These are phyloP conservation scores for Leptopterna dolabrata DNA, from an alignment of 2,888 invertebrate genomes.

Conservation along the genomic window DNA sequence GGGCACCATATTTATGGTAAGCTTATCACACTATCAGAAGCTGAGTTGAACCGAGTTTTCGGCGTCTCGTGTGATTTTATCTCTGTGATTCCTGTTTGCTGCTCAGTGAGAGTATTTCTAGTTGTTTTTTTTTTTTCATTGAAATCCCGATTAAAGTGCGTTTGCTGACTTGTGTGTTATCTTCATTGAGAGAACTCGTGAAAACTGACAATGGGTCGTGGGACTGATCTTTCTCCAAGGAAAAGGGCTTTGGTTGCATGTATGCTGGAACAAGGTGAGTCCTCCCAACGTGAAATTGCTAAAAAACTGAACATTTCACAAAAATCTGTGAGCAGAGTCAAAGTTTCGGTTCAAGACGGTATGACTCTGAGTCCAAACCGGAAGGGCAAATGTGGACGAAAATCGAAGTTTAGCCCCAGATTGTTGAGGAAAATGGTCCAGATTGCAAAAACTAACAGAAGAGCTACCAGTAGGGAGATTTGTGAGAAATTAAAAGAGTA, in stretches of 20 bases:
- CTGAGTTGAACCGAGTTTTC: too few species aligned
- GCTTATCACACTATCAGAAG: too few species aligned
- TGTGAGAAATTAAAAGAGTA: not conserved
- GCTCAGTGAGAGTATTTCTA: too few species aligned
- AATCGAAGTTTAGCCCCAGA: constrained; percentile 41
- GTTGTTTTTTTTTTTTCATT: too few species aligned
- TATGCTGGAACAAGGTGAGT: constrained; percentile 45
- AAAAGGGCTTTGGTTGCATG: not conserved
- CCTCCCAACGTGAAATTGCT: constrained; percentile 42
- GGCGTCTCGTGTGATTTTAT: too few species aligned
- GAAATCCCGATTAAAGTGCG: too few species aligned
- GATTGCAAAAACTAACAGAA: constrained; percentile 26
- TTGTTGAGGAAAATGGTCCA: constrained; percentile 48
- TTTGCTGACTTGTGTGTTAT: too few species aligned
- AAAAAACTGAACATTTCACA: constrained; percentile 47
- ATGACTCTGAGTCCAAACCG: constrained; percentile 12
- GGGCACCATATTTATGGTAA: too few species aligned
- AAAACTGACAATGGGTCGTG: not conserved
- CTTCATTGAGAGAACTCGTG: not conserved
- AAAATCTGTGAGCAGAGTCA: constrained; percentile 50
- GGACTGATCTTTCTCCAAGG: not conserved
- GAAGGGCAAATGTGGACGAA: constrained; percentile 52
- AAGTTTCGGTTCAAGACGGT: not conserved
- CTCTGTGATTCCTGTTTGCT: too few species aligned
- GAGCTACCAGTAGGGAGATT: not conserved